A percentile compares a stretch with the other conserved stretches of the same genome.
phyloP scores from a whole-genome alignment of 1,140 invertebrate species.

The Sweltsa coloradensis region DNA sequence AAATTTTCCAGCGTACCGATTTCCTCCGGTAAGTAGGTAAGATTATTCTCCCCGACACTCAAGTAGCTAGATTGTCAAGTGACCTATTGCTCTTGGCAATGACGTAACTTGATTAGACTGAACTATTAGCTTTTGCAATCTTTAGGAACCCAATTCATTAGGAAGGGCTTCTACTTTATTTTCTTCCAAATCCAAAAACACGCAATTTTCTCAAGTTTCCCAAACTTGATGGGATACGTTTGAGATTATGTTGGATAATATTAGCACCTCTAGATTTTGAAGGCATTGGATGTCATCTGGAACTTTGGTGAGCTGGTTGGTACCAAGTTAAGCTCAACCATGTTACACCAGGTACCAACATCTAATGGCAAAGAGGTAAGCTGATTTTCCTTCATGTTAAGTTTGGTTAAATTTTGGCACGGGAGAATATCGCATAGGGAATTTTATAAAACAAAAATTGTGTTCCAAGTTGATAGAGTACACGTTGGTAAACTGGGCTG shows the following conservation, averaged over 20 bases:
- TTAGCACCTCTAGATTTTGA: conserved; percentile 89
- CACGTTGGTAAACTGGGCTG: conserved; percentile 92
- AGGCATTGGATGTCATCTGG: conserved; percentile 96
- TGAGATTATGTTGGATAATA: conserved; percentile 90
- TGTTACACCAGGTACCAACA: conserved; percentile 85
- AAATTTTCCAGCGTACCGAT: conserved; percentile 96
- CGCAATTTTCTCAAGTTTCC: conserved; percentile 86
- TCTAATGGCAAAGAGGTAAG: conserved; percentile 86
- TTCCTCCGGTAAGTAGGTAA: conserved; percentile 90
- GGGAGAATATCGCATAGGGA: conserved; percentile 89
- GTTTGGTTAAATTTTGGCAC: conserved; percentile 88
- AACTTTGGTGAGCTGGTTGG: conserved; percentile 89
- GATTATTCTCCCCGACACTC: conserved; percentile 94
- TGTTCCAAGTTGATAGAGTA: conserved; percentile 97
- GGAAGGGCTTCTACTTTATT: conserved; percentile 89
- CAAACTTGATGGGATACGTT: conserved; percentile 69
- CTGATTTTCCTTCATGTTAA: conserved; percentile 98
- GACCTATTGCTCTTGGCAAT: conserved; percentile 86
- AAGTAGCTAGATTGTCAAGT: conserved; percentile 87
- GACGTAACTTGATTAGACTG: conserved; percentile 88
- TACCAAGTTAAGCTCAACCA: conserved; percentile 94
- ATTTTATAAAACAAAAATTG: conserved; percentile 98
- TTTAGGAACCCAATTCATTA: conserved; percentile 85
- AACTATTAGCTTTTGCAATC: conserved; percentile 85
- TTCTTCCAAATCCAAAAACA: conserved; percentile 92